Conservation (phyloP, 1,140 invertebrate species). For the Aphaenogaster floridana region DNA sequence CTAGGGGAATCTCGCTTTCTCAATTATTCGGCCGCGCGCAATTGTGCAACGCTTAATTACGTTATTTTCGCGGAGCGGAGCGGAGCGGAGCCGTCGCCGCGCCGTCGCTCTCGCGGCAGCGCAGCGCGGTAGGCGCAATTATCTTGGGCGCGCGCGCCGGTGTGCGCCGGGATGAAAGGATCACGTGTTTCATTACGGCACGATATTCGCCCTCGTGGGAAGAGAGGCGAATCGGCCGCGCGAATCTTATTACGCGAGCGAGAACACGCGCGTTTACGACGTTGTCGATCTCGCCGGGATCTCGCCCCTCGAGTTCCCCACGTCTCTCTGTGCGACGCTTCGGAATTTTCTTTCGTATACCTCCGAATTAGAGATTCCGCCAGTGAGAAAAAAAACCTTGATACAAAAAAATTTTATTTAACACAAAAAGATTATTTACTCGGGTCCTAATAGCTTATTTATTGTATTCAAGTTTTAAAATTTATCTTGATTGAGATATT, state of each 20-base stretch:
- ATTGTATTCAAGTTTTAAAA: no score
- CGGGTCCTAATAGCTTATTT: no score
- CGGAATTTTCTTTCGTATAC: not conserved
- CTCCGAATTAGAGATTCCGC: not conserved
- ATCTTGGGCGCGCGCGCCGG: slow-evolving; percentile 31
- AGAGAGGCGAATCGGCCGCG: slow-evolving; percentile 30
- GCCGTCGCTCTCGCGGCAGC: not conserved
- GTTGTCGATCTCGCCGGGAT: not conserved
- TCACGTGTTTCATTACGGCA: slow-evolving; percentile 64
- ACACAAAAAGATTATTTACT: no score
- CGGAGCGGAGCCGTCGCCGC: not conserved
- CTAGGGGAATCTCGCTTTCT: slow-evolving; percentile 55
- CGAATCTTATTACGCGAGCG: slow-evolving; percentile 43
- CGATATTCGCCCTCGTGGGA: slow-evolving; percentile 49
- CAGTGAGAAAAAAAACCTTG: no score
- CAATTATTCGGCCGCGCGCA: slow-evolving; percentile 47
- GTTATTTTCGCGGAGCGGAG: slow-evolving; percentile 26
- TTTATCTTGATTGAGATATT: no score
- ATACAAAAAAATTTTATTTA: no score
- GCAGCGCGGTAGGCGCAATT: slow-evolving; percentile 40
- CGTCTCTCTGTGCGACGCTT: not conserved
- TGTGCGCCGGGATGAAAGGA: slow-evolving; percentile 45
- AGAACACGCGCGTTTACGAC: slow-evolving; percentile 17
- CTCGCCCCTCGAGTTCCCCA: not conserved
- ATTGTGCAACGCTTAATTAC: slow-evolving; percentile 68